Evolutionary conservation across 53 echinoderm and acorn worm genomes (phyloP), one percentile per base, ranked within the genome.

Genomic region (Holothuria scabra): DNA sequence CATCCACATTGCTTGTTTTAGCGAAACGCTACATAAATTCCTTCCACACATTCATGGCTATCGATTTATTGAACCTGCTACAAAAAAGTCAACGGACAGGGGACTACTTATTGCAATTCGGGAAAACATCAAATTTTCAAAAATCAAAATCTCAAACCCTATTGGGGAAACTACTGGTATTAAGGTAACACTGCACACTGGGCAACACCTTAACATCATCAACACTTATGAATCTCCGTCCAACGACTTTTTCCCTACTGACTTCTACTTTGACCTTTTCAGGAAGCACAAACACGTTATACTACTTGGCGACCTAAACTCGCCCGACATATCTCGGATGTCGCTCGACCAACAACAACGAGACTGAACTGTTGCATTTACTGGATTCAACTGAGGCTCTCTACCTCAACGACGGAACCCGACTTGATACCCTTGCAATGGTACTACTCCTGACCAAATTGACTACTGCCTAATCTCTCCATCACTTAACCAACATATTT

Each of bases 291-390:
- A n/a, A n/a, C n/a, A n/a, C n/a, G n/a, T n/a, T n/a, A n/a, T n/a
- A n/a, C n/a, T n/a, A n/a, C n/a, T n/a, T n/a, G n/a, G n/a, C n/a
- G n/a, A n/a, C n/a, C n/a, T n/a, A n/a, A n/a, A n/a, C n/a, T n/a
- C 69, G 69, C 69, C 26, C 33, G 35, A 41, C 69, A 69, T 37
- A 32, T 44, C 69, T 29, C 1, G 44, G 69, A 10, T 69, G 69
- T 44, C 46, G 33, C 10, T 12, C 69, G 3, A 69, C n/a, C n/a
- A n/a, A n/a, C n/a, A n/a, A n/a, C n/a, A n/a, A n/a, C n/a, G n/a
- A n/a, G n/a, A n/a, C n/a, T 0, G 18, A 69, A n/a, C 69, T 69
- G 13, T 9, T 8, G 0, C 1, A 69, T 20, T 23, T 14, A 21
- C 20, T 69, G 33, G 12, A 30, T 10, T n/a, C 5, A 35, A 69